Percentiles rank a stretch among this genome's conserved stretches.
Conservation (phyloP, 2,797 vertebrate genomes). For the Melanotaenia boesemani region DNA sequence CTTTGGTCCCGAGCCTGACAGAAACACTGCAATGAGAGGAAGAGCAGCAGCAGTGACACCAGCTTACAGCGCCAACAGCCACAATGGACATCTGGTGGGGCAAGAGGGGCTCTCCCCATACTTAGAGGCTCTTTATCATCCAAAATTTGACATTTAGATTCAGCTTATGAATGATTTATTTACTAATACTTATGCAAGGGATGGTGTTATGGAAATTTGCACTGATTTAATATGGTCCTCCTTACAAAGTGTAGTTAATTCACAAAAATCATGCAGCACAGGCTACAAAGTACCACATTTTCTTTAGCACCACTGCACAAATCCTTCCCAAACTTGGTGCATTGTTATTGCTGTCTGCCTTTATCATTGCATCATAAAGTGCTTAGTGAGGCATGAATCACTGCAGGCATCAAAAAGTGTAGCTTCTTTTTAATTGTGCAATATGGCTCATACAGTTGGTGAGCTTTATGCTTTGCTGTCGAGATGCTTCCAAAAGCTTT, state of each 20-base stretch:
- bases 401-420: constrained; percentile 37
- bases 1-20: constrained; percentile 63
- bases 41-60: constrained; percentile 41
- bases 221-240: no score
- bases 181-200: background rate
- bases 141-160: background rate
- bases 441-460: constrained; percentile 2
- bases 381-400: constrained; percentile 27
- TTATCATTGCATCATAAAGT: constrained; percentile 46
- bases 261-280: background rate
- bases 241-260: background rate
- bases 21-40: constrained; percentile 53
- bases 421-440: constrained; percentile 16
- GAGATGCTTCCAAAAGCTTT: background rate
- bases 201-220: background rate
- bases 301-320: constrained; percentile 20
- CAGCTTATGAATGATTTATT: background rate
- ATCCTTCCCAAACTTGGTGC: constrained; percentile 17
- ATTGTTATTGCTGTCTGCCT: constrained; percentile 29
- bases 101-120: constrained; percentile 35
- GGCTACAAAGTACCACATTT: constrained; percentile 3
- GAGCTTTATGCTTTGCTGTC: background rate
- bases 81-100: constrained; percentile 50
- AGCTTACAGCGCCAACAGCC: constrained; percentile 49
- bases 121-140: background rate